Evolutionary conservation across 1,140 invertebrate genomes (phyloP), one percentile per base, ranked within the genome.

Genomic region (Lysiphlebus fabarum): DNA sequence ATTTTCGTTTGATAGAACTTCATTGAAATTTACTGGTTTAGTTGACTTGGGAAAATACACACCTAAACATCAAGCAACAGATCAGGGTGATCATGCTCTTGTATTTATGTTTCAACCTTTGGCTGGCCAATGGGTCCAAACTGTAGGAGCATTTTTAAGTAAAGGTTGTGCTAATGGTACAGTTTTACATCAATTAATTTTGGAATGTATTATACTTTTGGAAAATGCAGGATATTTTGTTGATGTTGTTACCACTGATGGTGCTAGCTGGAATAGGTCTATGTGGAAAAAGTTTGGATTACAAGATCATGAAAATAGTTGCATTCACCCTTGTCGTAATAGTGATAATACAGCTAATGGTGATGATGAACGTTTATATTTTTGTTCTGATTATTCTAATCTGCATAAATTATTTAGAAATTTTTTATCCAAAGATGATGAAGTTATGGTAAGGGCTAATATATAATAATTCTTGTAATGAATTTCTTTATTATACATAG

Each of bases 61-160:
- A 12, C 67, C 67, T n/a, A 33, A 62, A 7, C 34, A 62, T 53
- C 57, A 66, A 36, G 59, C 62, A 56, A 43, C 62, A 37, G 44
- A 44, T 40, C 38, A 47, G 44, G 69, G 62, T 14, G 65, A 74
- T 61, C 72, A 72, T 63, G 70, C 64, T 17, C 50, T 72, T 7
- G 67, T 74, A 5, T 65, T 73, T 12, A 67, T 74, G 65, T 71
- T 64, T 59, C 69, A 71, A 42, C 70, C 68, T n/a, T 71, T 72
- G 49, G 53, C 48, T 47, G 68, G 66, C 6, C 48, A 50, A 42
- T 67, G 67, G 59, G 56, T 72, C 0, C 69, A 72, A 53, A 60
- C 59, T 34, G 14, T 70, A n/a, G 65, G 11, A 9, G 45, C 51
- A 26, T 65, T 65, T 49, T 36, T 63, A 6, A 60, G 47, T 41